These are phyloP conservation scores for Thereva nobilitata DNA, from an alignment of 2,888 invertebrate species.

Conservation along the genomic window DNA sequence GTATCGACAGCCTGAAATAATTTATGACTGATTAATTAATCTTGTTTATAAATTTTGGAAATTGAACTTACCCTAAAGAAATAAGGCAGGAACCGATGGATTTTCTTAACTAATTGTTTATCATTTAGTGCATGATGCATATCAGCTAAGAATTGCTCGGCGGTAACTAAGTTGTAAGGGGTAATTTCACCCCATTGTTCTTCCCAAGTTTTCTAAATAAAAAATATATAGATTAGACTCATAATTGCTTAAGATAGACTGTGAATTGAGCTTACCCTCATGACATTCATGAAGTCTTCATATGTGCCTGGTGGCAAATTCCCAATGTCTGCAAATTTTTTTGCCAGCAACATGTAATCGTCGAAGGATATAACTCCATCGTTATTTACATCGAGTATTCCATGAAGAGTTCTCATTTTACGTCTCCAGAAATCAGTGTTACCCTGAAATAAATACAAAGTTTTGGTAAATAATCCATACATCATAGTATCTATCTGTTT, in stretches of 20 bases:
- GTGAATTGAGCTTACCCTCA: constrained; percentile 63
- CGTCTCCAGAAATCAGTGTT: constrained; percentile 74
- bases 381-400: constrained; percentile 80
- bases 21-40: not conserved
- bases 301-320: constrained; percentile 70
- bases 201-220: constrained; percentile 72
- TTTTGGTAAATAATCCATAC: not conserved
- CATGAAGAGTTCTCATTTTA: constrained; percentile 84
- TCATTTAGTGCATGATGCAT: constrained; percentile 83
- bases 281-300: constrained; percentile 70
- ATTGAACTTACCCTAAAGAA: constrained; percentile 69
- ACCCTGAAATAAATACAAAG: constrained; percentile 47
- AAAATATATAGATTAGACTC: constrained; percentile 10
- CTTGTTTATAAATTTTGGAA: not conserved
- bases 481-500: not conserved
- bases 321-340: constrained; percentile 75
- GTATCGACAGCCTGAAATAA: constrained; percentile 75
- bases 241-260: constrained; percentile 33
- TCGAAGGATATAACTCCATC: constrained; percentile 83
- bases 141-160: constrained; percentile 79
- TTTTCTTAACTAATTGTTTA: constrained; percentile 71
- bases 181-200: constrained; percentile 81
- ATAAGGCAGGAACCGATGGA: constrained; percentile 78
- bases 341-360: constrained; percentile 75
- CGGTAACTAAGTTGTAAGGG: constrained; percentile 79